Conservation (phyloP, 1,140 invertebrate genomes). For the Drosophila grimshawi region DNA sequence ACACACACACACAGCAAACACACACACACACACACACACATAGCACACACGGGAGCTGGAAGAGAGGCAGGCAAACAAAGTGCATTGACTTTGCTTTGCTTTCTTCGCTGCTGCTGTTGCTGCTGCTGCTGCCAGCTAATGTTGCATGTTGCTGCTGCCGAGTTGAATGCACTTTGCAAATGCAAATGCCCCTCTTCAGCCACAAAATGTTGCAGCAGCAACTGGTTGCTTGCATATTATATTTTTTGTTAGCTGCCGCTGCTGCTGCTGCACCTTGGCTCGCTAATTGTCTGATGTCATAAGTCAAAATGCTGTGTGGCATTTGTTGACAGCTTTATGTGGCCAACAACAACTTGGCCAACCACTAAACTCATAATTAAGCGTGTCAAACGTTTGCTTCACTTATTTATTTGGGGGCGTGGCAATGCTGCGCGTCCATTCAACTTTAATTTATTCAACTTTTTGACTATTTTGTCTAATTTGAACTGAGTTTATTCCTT, state of each 20-base stretch:
- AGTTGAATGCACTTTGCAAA: constrained; percentile 69
- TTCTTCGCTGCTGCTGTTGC: constrained; percentile 36
- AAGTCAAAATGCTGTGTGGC: constrained; percentile 67
- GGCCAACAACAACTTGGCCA: constrained; percentile 8
- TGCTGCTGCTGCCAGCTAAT: constrained; percentile 4
- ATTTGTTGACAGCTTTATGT: constrained; percentile 75
- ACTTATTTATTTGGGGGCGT: constrained; percentile 48
- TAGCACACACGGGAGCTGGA: constrained; percentile 1
- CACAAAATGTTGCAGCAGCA: constrained; percentile 40
- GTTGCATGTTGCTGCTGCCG: constrained; percentile 38
- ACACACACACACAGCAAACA: constrained; percentile 13
- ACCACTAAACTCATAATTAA: constrained; percentile 51
- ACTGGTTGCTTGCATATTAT: constrained; percentile 23
- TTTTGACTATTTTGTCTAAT: too few species aligned
- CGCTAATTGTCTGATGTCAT: constrained; percentile 75
- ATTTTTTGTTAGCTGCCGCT: constrained; percentile 2
- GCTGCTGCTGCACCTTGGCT: constrained; percentile 60
- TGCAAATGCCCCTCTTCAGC: constrained; percentile 33
- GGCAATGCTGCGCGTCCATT: too few species aligned
- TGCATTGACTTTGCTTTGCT: constrained; percentile 74
- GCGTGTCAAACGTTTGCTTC: constrained; percentile 38
- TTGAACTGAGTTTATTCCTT: too few species aligned
- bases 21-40: not conserved
- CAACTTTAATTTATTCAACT: too few species aligned
- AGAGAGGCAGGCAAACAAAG: constrained; percentile 63